Evolutionary conservation across 2,888 invertebrate species (phyloP).

Genomic region (Marronus borbonicus): DNA sequence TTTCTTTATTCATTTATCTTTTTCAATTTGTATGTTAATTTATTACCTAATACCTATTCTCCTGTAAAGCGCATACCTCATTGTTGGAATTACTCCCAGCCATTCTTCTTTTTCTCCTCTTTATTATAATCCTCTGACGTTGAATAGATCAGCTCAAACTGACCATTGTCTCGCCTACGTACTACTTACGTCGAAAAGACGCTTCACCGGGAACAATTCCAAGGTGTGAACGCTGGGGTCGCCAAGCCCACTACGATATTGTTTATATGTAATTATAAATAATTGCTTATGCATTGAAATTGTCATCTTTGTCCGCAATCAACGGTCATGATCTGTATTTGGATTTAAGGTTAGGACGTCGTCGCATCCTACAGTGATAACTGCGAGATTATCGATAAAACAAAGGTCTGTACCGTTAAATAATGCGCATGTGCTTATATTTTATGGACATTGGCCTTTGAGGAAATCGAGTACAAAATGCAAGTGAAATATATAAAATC

Average conservation of each 20-base stretch:
- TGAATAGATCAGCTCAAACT: constrained; percentile 60
- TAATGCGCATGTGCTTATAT: too few relatives aligned
- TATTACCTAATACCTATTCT: constrained; percentile 3
- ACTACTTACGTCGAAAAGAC: constrained; percentile 56
- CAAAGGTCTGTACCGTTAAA: too few relatives aligned
- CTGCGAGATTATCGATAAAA: too few relatives aligned
- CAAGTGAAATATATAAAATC: too few relatives aligned
- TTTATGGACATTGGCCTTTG: too few relatives aligned
- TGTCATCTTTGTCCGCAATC: constrained; percentile 37
- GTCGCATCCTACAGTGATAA: too few relatives aligned
- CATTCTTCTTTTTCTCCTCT: constrained; percentile 3
- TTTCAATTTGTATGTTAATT: constrained; percentile 44
- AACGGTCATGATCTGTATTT: constrained; percentile 4
- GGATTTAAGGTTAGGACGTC: not conserved
- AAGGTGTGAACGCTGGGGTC: constrained; percentile 62
- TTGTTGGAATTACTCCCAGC: constrained; percentile 20
- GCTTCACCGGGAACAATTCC: constrained; percentile 61
- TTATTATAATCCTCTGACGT: not conserved
- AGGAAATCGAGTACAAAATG: too few relatives aligned
- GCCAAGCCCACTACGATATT: constrained; percentile 62
- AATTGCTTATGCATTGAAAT: constrained; percentile 53
- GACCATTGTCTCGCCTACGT: constrained; percentile 68
- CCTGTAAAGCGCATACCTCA: not conserved
- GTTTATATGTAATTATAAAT: constrained; percentile 59
- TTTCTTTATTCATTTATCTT: not conserved